phyloP scores from a whole-genome alignment of 2,113 vertebrate genomes.

The Clupea harengus region DNA sequence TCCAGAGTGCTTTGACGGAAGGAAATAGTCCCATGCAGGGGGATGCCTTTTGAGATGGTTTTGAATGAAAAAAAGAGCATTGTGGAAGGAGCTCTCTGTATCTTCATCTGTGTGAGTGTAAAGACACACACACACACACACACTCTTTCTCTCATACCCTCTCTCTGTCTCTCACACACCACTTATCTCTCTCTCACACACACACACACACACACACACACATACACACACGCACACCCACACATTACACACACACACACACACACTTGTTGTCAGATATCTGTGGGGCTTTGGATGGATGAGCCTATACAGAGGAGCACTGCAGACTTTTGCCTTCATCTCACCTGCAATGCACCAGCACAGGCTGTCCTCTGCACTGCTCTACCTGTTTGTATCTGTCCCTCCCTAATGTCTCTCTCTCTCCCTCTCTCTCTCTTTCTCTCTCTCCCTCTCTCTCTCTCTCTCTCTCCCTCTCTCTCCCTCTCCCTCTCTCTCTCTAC shows the following conservation, averaged over 20 bases:
- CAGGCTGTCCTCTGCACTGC: not conserved
- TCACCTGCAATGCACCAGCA: constrained; percentile 13
- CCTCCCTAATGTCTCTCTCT: not conserved
- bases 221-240: too few relatives aligned
- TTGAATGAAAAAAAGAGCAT: not conserved
- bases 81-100: not conserved
- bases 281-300: not conserved
- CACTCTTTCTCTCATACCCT: not conserved
- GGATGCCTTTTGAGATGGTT: not conserved
- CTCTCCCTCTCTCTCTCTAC: too few relatives aligned
- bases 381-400: not conserved
- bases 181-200: not conserved
- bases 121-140: not conserved
- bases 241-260: too few relatives aligned
- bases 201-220: too few relatives aligned
- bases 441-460: too few relatives aligned
- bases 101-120: not conserved
- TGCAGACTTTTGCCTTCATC: constrained; percentile 8
- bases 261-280: not conserved
- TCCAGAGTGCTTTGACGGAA: not conserved
- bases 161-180: not conserved
- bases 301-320: not conserved
- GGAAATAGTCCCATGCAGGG: not conserved
- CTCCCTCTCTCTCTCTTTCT: not conserved
- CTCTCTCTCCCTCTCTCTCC: too few relatives aligned